phyloP scores from a whole-genome alignment of 64 coral and sea anemone genomes.

The Montipora capricornis region DNA sequence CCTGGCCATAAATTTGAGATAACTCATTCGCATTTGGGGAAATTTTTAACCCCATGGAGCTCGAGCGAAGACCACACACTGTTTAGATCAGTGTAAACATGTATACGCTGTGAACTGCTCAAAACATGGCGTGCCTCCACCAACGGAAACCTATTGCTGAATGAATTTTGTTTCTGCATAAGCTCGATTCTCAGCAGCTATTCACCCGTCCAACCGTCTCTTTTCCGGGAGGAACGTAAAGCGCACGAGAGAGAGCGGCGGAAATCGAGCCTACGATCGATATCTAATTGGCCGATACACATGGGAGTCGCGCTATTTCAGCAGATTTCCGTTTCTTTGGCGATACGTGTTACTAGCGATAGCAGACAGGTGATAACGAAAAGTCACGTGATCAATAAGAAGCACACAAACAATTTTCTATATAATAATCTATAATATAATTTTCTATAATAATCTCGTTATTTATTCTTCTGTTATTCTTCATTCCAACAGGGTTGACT shows the following conservation, averaged over 20 bases:
- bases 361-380: constrained; percentile 10
- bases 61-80: neutral
- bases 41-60: neutral
- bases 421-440: no score
- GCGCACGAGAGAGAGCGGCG: no score
- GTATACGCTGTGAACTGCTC: neutral
- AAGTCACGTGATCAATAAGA: constrained; percentile 7
- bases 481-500: no score
- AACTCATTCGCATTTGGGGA: constrained; percentile 23
- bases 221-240: no score
- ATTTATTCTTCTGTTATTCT: no score
- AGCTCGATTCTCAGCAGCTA: neutral
- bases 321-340: constrained; percentile 1
- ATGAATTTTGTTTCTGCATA: constrained; percentile 23
- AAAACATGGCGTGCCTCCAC: constrained; percentile 7
- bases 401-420: neutral
- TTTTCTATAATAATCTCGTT: no score
- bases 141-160: constrained; percentile 3
- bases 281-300: constrained; percentile 4
- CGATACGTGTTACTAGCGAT: neutral
- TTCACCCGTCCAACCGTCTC: no score
- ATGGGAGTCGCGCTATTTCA: neutral
- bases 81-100: neutral
- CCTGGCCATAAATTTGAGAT: constrained; percentile 5
- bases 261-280: neutral